These are phyloP conservation scores for Anolis carolinensis DNA, from an alignment of 2,113 vertebrate species.

Conservation along the genomic window DNA sequence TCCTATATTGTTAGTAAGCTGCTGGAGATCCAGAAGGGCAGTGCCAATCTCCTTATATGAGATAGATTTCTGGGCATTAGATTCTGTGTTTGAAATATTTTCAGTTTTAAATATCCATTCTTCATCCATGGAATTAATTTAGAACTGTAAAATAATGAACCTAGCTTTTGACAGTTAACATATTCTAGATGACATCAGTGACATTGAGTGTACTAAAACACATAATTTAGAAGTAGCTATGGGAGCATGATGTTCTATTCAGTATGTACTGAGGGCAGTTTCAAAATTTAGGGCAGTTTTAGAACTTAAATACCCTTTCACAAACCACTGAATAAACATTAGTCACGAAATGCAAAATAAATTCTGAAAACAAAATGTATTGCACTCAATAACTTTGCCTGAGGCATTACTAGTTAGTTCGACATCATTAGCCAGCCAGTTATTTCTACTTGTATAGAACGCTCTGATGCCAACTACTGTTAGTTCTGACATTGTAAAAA, in stretches of 20 bases:
- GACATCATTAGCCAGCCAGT: not conserved
- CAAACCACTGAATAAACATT: not conserved
- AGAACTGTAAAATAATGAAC: not conserved
- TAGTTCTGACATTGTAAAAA: not conserved
- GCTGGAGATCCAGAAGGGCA: too few species aligned
- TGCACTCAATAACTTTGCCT: not conserved
- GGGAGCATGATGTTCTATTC: not conserved
- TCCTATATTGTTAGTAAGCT: too few species aligned
- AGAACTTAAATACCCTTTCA: not conserved
- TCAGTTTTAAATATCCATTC: not conserved
- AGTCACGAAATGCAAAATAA: not conserved
- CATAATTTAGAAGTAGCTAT: not conserved
- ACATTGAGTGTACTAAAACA: not conserved
- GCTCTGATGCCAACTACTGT: not conserved
- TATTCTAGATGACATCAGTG: accelerated
- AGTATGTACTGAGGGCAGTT: not conserved
- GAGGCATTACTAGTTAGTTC: not conserved
- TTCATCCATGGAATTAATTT: not conserved
- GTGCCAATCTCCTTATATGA: too few species aligned
- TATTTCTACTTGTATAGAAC: not conserved
- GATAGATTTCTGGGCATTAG: not conserved
- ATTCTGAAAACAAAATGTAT: not conserved
- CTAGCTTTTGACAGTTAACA: not conserved
- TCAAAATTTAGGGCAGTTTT: not conserved
- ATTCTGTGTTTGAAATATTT: not conserved